Evolutionary conservation across 2,113 vertebrate genomes (phyloP).

Genomic region (Apistogramma diplotaenia): DNA sequence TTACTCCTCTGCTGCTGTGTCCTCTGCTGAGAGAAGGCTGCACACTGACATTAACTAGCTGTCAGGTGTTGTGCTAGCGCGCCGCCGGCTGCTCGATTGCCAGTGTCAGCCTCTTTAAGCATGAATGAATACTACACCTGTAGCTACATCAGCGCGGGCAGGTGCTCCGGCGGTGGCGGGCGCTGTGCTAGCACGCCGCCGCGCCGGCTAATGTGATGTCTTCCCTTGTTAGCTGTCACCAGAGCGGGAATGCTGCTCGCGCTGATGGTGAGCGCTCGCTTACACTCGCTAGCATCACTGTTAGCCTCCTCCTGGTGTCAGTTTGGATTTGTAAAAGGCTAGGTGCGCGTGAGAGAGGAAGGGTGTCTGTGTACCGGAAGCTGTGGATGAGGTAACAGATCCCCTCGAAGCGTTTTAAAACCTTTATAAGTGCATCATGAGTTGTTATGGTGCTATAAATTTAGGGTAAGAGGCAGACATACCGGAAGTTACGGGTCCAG

Average conservation of each 20-base stretch:
- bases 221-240: constrained; percentile 61
- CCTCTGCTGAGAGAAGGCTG: constrained; percentile 5
- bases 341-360: background rate
- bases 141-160: constrained; percentile 47
- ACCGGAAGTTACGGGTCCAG: background rate
- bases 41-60: constrained; percentile 47
- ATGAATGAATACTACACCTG: constrained; percentile 61
- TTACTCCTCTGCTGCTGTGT: background rate
- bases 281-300: constrained; percentile 44
- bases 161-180: constrained; percentile 1
- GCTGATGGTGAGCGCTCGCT: constrained; percentile 30
- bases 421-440: background rate
- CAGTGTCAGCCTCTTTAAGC: constrained; percentile 55
- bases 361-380: background rate
- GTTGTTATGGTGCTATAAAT: background rate
- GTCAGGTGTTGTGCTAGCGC: constrained; percentile 44
- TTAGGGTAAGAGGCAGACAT: background rate
- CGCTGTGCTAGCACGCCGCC: constrained; percentile 10
- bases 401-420: background rate
- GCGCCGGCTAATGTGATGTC: constrained; percentile 48
- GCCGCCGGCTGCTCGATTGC: constrained; percentile 32
- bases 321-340: constrained; percentile 15
- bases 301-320: constrained; percentile 54
- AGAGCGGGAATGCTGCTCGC: background rate
- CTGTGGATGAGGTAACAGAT: background rate